A percentile compares a stretch with the other conserved stretches of the same genome.
Conservation (phyloP, 2,888 invertebrate genomes). For the Coelopa pilipes region DNA sequence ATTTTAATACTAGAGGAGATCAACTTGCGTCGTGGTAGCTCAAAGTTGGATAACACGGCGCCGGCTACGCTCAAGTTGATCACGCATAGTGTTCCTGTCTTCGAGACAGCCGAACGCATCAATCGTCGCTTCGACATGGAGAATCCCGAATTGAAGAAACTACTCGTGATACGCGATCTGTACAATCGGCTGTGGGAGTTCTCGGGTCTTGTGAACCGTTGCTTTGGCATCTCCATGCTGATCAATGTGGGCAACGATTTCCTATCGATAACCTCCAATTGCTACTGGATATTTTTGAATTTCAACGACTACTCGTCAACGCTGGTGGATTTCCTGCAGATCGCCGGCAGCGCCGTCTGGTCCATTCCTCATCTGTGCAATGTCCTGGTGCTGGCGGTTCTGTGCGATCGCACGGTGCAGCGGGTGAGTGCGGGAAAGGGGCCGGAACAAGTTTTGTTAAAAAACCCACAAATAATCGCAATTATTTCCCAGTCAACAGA, state of each 20-base stretch:
- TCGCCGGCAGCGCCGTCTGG: constrained; percentile 56
- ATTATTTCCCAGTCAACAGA: constrained; percentile 62
- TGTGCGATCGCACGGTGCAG: constrained; percentile 59
- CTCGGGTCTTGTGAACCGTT: constrained; percentile 54
- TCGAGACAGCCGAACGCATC: constrained; percentile 15
- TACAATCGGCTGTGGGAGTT: constrained; percentile 62
- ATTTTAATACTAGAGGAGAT: constrained; percentile 50
- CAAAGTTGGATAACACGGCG: not conserved
- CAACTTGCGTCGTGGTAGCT: constrained; percentile 39
- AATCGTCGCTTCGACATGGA: constrained; percentile 38
- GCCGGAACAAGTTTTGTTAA: too few relatives aligned
- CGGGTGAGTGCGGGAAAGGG: constrained; percentile 53
- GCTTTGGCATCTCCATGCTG: constrained; percentile 61
- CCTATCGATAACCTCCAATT: constrained; percentile 61
- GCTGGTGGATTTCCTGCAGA: constrained; percentile 50
- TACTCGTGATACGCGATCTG: constrained; percentile 55
- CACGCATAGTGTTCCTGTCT: not conserved
- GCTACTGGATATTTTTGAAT: constrained; percentile 64
- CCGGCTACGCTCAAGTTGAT: constrained; percentile 11
- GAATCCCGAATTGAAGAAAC: constrained; percentile 47
- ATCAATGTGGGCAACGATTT: constrained; percentile 64
- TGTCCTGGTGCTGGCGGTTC: constrained; percentile 55
- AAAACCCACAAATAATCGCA: not conserved
- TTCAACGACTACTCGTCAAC: constrained; percentile 53
- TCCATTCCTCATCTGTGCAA: constrained; percentile 61